These are phyloP conservation scores for Spinus pinus DNA, from an alignment of 2,797 vertebrate genomes.

Conservation along the genomic window DNA sequence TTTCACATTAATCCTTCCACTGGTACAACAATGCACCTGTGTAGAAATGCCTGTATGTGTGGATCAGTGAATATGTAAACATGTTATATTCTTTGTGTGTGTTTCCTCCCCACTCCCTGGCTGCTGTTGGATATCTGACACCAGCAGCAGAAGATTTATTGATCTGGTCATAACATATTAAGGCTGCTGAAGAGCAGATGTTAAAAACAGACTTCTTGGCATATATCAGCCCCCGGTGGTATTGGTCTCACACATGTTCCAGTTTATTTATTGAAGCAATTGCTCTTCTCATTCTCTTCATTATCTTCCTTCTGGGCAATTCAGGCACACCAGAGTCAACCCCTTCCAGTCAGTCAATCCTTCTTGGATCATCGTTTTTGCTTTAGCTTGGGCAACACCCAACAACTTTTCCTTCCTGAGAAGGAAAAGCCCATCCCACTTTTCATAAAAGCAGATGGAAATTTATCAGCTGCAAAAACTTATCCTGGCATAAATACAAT, in stretches of 20 bases:
- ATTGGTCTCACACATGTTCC: constrained; percentile 52
- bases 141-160: constrained; percentile 50
- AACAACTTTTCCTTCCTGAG: background rate
- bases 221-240: constrained; percentile 38
- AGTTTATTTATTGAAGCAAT: constrained; percentile 61
- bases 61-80: background rate
- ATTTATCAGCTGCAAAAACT: constrained; percentile 1
- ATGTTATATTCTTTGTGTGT: background rate
- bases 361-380: background rate
- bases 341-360: constrained; percentile 27
- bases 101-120: constrained; percentile 31
- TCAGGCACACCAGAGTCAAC: background rate
- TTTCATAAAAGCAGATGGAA: constrained; percentile 12
- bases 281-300: constrained; percentile 43
- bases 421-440: background rate
- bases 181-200: constrained; percentile 66
- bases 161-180: constrained; percentile 69
- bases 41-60: background rate
- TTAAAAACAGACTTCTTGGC: constrained; percentile 57
- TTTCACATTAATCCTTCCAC: constrained; percentile 55
- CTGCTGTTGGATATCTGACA: constrained; percentile 52
- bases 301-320: constrained; percentile 54
- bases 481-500: background rate
- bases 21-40: background rate
- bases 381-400: background rate